A percentile compares a stretch with the other conserved stretches of the same genome.
Evolutionary conservation across 1,140 invertebrate genomes (phyloP).

Genomic region (Drosophila nannoptera): DNA sequence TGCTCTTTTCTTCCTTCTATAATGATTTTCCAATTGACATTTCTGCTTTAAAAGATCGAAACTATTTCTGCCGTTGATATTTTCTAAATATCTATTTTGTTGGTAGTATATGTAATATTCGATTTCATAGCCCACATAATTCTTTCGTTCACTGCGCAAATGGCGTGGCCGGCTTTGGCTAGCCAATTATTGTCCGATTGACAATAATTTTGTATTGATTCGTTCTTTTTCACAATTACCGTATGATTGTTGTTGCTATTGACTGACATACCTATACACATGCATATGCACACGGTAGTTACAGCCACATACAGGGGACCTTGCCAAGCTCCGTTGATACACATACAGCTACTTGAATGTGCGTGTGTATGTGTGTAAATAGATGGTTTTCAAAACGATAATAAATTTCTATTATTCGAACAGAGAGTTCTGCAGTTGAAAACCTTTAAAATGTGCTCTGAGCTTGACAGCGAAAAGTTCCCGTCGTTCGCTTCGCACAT

Average conservation of each 20-base stretch:
- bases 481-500: background rate
- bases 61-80: too few species aligned
- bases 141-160: slow-evolving; percentile 1
- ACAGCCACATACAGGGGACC: slow-evolving; percentile 2
- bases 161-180: background rate
- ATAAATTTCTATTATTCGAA: slow-evolving; percentile 1
- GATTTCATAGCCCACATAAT: background rate
- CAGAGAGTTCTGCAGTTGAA: slow-evolving; percentile 1
- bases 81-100: background rate
- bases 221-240: slow-evolving; percentile 41
- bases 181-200: slow-evolving; percentile 56
- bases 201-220: slow-evolving; percentile 69
- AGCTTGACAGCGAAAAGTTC: background rate
- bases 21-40: too few species aligned
- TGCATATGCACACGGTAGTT: background rate
- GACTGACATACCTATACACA: slow-evolving; percentile 1
- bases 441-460: slow-evolving; percentile 11
- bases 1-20: too few species aligned
- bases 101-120: background rate
- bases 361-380: slow-evolving; percentile 21
- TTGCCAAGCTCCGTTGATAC: slow-evolving; percentile 7
- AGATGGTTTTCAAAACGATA: slow-evolving; percentile 8
- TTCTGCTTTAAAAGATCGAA: too few species aligned
- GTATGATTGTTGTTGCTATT: background rate
- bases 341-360: slow-evolving; percentile 4